Percentiles rank a stretch among this genome's conserved stretches.
phyloP scores from a whole-genome alignment of 2,888 invertebrate genomes.

The Ennomos quercinarius region DNA sequence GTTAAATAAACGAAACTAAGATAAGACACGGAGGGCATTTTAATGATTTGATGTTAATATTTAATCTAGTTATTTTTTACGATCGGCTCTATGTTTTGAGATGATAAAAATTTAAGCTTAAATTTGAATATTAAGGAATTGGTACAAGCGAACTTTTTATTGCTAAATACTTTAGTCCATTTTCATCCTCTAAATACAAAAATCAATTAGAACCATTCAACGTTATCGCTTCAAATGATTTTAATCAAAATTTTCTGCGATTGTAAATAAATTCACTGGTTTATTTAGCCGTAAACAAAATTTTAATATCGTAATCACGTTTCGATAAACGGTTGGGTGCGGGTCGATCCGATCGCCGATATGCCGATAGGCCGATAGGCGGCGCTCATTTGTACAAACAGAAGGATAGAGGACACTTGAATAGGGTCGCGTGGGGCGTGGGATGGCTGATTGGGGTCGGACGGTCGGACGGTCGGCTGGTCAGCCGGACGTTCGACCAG shows the following conservation, averaged over 20 bases:
- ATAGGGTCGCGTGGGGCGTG: neutral
- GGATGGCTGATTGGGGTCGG: constrained; percentile 1
- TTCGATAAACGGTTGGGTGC: constrained; percentile 28
- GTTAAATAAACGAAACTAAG: constrained; percentile 39
- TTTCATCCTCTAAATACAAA: constrained; percentile 32
- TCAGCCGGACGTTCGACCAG: neutral
- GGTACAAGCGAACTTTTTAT: constrained; percentile 15
- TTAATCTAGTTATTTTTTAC: constrained; percentile 37
- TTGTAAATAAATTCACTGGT: constrained; percentile 37
- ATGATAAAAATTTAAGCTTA: constrained; percentile 12
- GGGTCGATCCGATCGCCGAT: constrained; percentile 13
- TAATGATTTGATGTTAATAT: constrained; percentile 39
- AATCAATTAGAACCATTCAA: constrained; percentile 38
- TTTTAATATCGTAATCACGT: constrained; percentile 34
- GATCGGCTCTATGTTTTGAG: constrained; percentile 20
- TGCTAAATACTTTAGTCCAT: constrained; percentile 10
- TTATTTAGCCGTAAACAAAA: constrained; percentile 39
- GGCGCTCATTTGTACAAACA: constrained; percentile 8
- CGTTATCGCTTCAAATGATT: constrained; percentile 39
- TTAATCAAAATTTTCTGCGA: constrained; percentile 39
- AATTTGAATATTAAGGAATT: constrained; percentile 15
- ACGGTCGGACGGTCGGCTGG: neutral
- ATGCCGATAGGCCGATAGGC: constrained; percentile 12
- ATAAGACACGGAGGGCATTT: constrained; percentile 40
- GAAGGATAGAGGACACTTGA: neutral